Evolutionary conservation across 2,888 invertebrate genomes (phyloP), one percentile per base, ranked within the genome.

Genomic region (Ceramica pisi): DNA sequence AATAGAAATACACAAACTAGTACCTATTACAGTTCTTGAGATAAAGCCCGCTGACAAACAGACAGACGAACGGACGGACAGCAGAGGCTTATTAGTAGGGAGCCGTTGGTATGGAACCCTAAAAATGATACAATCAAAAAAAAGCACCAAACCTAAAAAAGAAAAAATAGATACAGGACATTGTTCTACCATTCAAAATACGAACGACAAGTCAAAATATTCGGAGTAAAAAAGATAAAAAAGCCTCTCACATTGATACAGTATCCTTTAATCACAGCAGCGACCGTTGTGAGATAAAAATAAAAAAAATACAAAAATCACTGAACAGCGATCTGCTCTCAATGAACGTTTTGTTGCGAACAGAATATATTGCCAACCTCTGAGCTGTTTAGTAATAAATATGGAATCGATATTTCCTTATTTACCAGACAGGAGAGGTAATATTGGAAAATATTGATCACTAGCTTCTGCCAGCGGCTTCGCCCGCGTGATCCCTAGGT

Each of bases 321-420:
- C 21, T 60, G 63, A 62, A 53, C 26, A 60, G 46, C n/a, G 26
- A 67, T 56, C 38, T 55, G 26, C 38, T 63, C 44, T 55, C 55
- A 70, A 61, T 67, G 51, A 60, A 53, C 41, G 61, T 73, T 65
- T 77, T 80, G 55, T 78, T 69, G 53, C 68, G 31, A 71, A 56
- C 23, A 23, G 56, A 59, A 61, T 44, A 41, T 62, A 75, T 62
- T 60, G 61, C 51, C 56, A 55, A 70, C 41, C 67, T 35, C 35
- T 35, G 55, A 73, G 46, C 38, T 67, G 78, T 67, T 81, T 78
- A 74, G 68, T 69, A 69, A 71, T 80, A 63, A 73, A 60, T 12
- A 63, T 50, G n/a, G 26, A 64, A 78, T 74, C 74, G 56, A 68
- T 38, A 10, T 69, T 69, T 48, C 19, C 19, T 26, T 79, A 56